Evolutionary conservation across 2,888 invertebrate genomes (phyloP).

Genomic region (Eumerus sabulonum): DNA sequence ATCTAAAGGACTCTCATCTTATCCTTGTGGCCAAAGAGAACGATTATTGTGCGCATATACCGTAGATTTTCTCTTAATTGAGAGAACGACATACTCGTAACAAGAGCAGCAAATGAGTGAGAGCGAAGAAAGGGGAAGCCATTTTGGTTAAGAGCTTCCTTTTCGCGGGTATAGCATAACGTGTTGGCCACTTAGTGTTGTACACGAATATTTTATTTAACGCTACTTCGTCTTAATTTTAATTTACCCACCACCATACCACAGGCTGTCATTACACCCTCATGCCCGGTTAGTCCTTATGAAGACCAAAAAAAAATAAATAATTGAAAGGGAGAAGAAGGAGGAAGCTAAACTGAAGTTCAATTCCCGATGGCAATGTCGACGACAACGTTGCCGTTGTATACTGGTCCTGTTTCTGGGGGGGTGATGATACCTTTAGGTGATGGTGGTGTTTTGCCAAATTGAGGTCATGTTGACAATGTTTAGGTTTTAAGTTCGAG

Average conservation of each 20-base stretch:
- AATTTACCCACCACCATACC: slow-evolving; percentile 55
- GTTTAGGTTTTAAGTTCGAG: slow-evolving; percentile 66
- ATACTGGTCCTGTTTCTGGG: not conserved
- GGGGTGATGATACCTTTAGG: no score
- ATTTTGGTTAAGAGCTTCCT: slow-evolving; percentile 43
- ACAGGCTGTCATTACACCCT: no score
- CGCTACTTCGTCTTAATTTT: slow-evolving; percentile 61
- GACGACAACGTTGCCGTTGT: not conserved
- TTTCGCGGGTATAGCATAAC: slow-evolving; percentile 36
- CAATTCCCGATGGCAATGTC: not conserved
- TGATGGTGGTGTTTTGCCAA: slow-evolving; percentile 25
- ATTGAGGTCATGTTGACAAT: slow-evolving; percentile 68
- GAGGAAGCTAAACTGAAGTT: slow-evolving; percentile 7
- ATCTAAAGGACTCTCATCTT: not conserved
- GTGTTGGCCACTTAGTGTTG: slow-evolving; percentile 66
- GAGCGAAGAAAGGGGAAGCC: slow-evolving; percentile 22
- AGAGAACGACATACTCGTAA: not conserved
- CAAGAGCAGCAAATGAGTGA: not conserved
- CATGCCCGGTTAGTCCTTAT: slow-evolving; percentile 31
- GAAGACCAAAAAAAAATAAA: slow-evolving; percentile 14
- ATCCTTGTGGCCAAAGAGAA: not conserved
- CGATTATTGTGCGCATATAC: slow-evolving; percentile 37
- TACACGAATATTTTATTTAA: slow-evolving; percentile 66
- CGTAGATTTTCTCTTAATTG: slow-evolving; percentile 9
- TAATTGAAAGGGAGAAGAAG: slow-evolving; percentile 23